A percentile compares a stretch with the other conserved stretches of the same genome.
These are phyloP conservation scores for Botia almorhae DNA, from an alignment of 2,797 vertebrate genomes.

Conservation along the genomic window DNA sequence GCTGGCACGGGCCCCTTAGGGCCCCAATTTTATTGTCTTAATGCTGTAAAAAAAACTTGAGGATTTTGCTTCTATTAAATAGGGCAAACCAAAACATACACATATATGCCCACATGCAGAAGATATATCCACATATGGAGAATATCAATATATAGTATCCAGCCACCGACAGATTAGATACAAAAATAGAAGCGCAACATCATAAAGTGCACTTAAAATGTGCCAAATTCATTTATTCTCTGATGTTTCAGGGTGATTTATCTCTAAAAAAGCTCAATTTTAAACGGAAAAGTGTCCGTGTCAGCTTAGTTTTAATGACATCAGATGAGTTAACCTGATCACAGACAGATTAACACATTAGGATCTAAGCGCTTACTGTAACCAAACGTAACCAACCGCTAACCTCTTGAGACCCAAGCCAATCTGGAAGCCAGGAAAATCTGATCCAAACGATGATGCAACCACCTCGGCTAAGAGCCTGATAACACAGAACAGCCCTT, in stretches of 20 bases:
- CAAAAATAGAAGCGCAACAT: background rate
- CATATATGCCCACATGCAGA: background rate
- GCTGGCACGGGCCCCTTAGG: conserved; percentile 12
- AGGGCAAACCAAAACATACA: background rate
- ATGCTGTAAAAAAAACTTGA: too few species aligned
- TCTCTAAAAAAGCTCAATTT: background rate
- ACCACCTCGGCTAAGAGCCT: conserved; percentile 11
- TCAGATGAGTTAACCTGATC: conserved; percentile 19
- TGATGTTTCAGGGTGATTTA: background rate
- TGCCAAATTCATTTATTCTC: background rate
- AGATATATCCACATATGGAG: background rate
- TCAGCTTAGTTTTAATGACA: conserved; percentile 1
- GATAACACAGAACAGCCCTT: conserved; percentile 32
- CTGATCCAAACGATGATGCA: conserved; percentile 28
- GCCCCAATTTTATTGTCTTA: conserved; percentile 31
- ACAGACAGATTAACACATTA: conserved; percentile 13
- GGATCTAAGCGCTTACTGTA: conserved; percentile 34
- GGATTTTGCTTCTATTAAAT: conserved; percentile 14
- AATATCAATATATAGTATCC: background rate
- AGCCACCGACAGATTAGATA: background rate
- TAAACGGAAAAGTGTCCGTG: background rate
- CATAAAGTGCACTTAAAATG: background rate
- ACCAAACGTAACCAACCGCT: conserved; percentile 34
- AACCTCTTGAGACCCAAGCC: background rate
- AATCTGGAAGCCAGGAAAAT: conserved; percentile 3